Base-by-base conservation (phyloP, 2,888 invertebrate species). In the Trissonchulus sp. region DNA sequence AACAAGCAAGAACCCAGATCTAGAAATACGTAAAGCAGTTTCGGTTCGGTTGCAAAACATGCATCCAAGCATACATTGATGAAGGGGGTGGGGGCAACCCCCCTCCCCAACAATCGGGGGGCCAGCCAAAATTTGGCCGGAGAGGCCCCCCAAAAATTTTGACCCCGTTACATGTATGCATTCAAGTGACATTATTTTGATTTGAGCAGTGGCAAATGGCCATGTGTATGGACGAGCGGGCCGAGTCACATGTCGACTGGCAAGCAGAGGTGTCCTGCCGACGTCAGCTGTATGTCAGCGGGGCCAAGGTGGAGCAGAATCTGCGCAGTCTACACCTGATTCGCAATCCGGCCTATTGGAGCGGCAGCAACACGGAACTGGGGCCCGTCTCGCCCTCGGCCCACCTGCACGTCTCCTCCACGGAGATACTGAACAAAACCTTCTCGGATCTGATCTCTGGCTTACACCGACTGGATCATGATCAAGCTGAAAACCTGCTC, bases 171-270 rank as follows among this genome's bases (percentile, higher is more conserved):
- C n/a, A n/a, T n/a, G n/a, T n/a, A n/a, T n/a, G n/a, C n/a, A n/a
- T n/a, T n/a, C n/a, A n/a, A n/a, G n/a, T n/a, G n/a, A n/a, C n/a
- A n/a, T n/a, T n/a, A n/a, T n/a, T n/a, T n/a, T n/a, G n/a, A n/a
- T n/a, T n/a, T n/a, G n/a, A n/a, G n/a, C n/a, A n/a, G n/a, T n/a
- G n/a, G n/a, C n/a, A n/a, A n/a, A n/a, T n/a, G n/a, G n/a, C n/a
- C n/a, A n/a, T n/a, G n/a, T n/a, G n/a, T n/a, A n/a, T 62, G 28
- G 75, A 75, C 72, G 75, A 75, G 31, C 48, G 73, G 3, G n/a
- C 34, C 1, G 75, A 75, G 31, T 28, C 72, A 38, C 75, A 75
- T 63, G n/a, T 68, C 18, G 73, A 65, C 34, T 75, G 75, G 73
- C 30, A 33, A 2, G 30, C 65, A n/a, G 65, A 35, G 36, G 63